Conservation (phyloP, 1,140 invertebrate genomes). For the Ceratina australensis region DNA sequence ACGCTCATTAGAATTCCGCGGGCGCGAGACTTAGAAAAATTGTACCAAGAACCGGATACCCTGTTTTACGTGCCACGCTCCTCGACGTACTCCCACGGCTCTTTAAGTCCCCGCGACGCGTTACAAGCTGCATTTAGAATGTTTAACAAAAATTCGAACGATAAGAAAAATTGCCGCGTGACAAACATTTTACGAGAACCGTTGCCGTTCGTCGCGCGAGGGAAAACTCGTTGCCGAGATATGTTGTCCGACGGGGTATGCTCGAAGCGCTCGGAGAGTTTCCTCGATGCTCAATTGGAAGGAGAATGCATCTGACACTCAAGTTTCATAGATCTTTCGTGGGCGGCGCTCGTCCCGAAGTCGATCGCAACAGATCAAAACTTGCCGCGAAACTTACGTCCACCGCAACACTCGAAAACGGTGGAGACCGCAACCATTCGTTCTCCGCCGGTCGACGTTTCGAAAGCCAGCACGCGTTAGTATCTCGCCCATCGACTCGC, state of each 20-base stretch:
- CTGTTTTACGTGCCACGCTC: background rate
- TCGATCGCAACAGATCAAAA: slow-evolving; percentile 48
- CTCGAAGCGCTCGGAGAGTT: slow-evolving; percentile 7
- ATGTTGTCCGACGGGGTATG: background rate
- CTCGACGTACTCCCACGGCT: no score
- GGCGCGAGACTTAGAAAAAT: slow-evolving; percentile 3
- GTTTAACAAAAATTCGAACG: no score
- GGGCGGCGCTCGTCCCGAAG: slow-evolving; percentile 7
- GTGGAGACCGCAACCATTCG: slow-evolving; percentile 1
- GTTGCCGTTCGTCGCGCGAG: background rate
- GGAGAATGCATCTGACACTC: slow-evolving; percentile 53
- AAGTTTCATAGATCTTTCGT: slow-evolving; percentile 34
- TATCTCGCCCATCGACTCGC: background rate
- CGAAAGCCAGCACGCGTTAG: background rate
- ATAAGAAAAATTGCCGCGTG: no score
- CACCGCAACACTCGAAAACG: slow-evolving; percentile 18
- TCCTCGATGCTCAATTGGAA: slow-evolving; percentile 39
- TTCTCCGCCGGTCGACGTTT: background rate
- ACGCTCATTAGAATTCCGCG: slow-evolving; percentile 19
- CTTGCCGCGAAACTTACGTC: slow-evolving; percentile 50
- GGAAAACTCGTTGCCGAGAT: background rate
- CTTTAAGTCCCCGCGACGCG: no score
- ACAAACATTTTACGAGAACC: no score
- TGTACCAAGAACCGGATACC: background rate
- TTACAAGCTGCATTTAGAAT: no score